Base-by-base conservation (phyloP, 2,888 invertebrate genomes). In the Rhagonycha fulva region DNA sequence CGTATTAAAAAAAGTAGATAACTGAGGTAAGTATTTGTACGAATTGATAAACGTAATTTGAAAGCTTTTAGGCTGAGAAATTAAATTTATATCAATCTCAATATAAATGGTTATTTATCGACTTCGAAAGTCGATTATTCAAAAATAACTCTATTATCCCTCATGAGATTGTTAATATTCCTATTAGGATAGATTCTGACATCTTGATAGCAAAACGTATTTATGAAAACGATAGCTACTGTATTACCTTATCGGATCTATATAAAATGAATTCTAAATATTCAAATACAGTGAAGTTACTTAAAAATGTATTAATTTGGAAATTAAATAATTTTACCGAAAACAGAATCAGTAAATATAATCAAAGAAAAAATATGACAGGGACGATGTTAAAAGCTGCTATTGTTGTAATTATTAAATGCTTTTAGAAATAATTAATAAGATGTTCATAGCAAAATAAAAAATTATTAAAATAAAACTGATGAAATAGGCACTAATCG, bases 321-420 rank as follows among this genome's bases (percentile, higher is more conserved):
- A 67, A 30, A n/a, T 26, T 14, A 24, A 9, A 23, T 19, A 69
- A 72, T 30, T 76, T 24, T 47, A 9, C 28, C 11, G 47, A 26
- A 28, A 61, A 62, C 28, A 61, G 12, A 12, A 19, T 73, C 12
- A 73, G 63, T 62, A 68, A 70, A 75, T 85, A 84, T 76, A 77
- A 81, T 32, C 76, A 77, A 11, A 81, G 84, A 72, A 84, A 80
- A 76, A 78, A 84, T 74, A 78, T 85, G 82, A 76, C 79, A 23
- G 82, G 80, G 12, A 81, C 83, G 4, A 28, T 81, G 24, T 28
- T 85, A 9, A 81, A 82, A 71, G 74, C 81, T 10, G 83, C 80
- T n/a, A 82, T 80, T 80, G 81, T 81, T 72, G 84, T 84, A 80
- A 80, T 47, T 47, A 9, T 47, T n/a, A n/a, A 9, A 47, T 2